These are phyloP conservation scores for Hippocampus mohnikei DNA, from an alignment of 2,113 vertebrate species.

Conservation along the genomic window DNA sequence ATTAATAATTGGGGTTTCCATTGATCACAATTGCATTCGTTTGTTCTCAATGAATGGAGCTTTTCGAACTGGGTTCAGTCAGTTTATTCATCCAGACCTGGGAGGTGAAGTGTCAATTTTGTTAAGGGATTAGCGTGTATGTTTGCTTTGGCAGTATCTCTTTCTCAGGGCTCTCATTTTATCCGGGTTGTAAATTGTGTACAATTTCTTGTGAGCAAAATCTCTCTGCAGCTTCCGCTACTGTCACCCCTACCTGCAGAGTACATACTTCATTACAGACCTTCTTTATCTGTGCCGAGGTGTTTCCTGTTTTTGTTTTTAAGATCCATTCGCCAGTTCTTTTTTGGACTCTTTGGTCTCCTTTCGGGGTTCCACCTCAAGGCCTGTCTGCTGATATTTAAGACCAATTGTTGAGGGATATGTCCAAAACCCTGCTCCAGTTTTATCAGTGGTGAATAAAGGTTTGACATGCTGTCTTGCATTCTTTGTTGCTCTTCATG, in stretches of 20 bases:
- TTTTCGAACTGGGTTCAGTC: background rate
- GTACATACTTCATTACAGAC: background rate
- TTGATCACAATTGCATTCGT: background rate
- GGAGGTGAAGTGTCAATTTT: background rate
- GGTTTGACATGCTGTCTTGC: background rate
- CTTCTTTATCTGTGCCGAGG: background rate
- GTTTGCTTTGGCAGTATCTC: background rate
- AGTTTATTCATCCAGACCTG: background rate
- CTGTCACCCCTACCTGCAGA: conserved; percentile 14
- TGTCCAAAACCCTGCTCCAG: background rate
- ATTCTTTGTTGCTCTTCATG: background rate
- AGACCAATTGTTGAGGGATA: background rate
- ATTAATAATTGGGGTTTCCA: background rate
- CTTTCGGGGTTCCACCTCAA: background rate
- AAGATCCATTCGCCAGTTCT: too few relatives aligned
- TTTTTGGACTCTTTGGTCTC: background rate
- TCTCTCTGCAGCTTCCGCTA: conserved; percentile 24
- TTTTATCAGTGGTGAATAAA: background rate
- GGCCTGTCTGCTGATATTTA: background rate
- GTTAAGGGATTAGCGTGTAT: background rate
- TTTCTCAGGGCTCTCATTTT: background rate
- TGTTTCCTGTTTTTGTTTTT: background rate
- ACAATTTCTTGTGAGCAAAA: background rate
- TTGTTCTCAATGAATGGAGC: background rate
- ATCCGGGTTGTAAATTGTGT: background rate